Percentiles rank a stretch among this genome's conserved stretches.
phyloP scores from a whole-genome alignment of 2,113 vertebrate genomes.

The Saccopteryx leptura region DNA sequence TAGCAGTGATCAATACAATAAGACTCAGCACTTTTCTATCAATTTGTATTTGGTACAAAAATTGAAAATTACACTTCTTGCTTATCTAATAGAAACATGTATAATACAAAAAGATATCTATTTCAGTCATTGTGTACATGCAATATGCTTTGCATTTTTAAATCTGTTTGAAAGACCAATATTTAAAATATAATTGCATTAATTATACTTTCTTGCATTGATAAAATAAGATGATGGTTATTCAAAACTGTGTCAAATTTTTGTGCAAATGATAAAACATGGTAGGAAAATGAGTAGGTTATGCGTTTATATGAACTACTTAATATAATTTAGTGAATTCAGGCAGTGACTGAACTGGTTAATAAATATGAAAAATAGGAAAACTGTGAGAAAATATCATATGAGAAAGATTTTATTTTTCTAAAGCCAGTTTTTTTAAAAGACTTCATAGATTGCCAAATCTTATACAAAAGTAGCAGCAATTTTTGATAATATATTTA shows the following conservation, averaged over 20 bases:
- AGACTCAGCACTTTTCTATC: slow-evolving; percentile 81
- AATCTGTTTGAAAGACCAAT: background rate
- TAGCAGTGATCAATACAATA: slow-evolving; percentile 71
- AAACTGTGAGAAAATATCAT: slow-evolving; percentile 24
- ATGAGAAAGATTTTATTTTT: slow-evolving; percentile 27
- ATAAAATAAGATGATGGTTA: slow-evolving; percentile 19
- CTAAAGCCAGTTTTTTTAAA: slow-evolving; percentile 41
- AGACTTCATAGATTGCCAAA: slow-evolving; percentile 37
- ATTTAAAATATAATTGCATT: slow-evolving; percentile 33
- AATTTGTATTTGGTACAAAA: slow-evolving; percentile 75
- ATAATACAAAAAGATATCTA: background rate
- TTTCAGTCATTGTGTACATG: background rate
- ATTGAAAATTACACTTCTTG: slow-evolving; percentile 53
- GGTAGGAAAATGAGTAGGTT: background rate
- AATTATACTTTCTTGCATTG: background rate
- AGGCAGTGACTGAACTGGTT: slow-evolving; percentile 49
- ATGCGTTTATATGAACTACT: background rate
- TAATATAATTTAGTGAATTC: slow-evolving; percentile 41
- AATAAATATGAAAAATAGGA: background rate
- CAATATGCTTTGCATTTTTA: background rate
- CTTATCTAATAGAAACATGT: background rate
- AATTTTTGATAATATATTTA: slow-evolving; percentile 45
- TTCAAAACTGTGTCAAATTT: slow-evolving; percentile 16
- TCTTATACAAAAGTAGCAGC: background rate
- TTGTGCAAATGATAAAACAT: slow-evolving; percentile 35